Evolutionary conservation across 1,140 invertebrate genomes (phyloP), one percentile per base, ranked within the genome.

Genomic region (Drosophila arawakana): DNA sequence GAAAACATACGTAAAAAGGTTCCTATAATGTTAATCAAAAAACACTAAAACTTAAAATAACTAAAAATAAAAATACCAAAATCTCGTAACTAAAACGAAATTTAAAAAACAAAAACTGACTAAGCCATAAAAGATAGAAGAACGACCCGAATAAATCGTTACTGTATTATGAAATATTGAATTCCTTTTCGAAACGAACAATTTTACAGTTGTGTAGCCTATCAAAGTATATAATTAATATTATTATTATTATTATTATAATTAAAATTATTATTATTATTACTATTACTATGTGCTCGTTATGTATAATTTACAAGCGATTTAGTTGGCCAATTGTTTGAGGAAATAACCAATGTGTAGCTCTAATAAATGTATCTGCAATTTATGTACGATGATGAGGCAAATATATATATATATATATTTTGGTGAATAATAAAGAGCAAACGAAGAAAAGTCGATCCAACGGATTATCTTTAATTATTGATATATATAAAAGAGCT

Each of bases 11-110:
- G 86, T 90, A 91, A 91, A 82, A 91, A 77, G 80, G 83, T 91
- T 91, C 83, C 89, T 91, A 91, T 88, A 88, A 91, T 90, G 89
- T 89, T 89, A 89, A 89, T 89, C 80, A 91, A 81, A 89, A 81
- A 55, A 57, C 39, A 61, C 71, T 79, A 71, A 54, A 9, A 18
- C 68, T 81, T 76, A 78, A 21, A 68, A 46, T 63, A 73, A 75
- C 3, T 4, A 49, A 30, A 70, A 79, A 81, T 50, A 18, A 46
- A 37, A 69, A 63, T 55, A 35, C 11, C 21, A 52, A 11, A 54
- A 72, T 60, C 57, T 46, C 37, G 25, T 49, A 57, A 63, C 30
- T 59, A 47, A 41, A 73, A 74, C 18, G 52, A 13, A 41, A 39
- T 39, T 71, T 43, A 60, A 39, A 39, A n/a, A 43, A 30, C 25